Conservation (phyloP, 2,113 vertebrate genomes). For the Stictonetta naevosa region DNA sequence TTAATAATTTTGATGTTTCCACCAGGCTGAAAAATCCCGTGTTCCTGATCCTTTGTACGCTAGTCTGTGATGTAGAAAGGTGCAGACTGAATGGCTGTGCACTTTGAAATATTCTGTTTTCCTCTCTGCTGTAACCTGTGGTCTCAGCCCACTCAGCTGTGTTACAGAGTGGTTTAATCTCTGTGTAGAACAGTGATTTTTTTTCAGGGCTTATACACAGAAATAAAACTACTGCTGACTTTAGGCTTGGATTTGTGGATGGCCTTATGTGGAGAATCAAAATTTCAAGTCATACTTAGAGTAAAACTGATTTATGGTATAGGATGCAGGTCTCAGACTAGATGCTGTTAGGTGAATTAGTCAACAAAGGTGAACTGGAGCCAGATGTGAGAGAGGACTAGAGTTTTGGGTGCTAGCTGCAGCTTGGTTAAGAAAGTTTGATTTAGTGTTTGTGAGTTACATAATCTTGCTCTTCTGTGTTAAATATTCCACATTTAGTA, state of each 20-base stretch:
- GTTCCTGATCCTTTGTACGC: neutral
- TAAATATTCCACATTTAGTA: neutral
- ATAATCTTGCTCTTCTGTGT: neutral
- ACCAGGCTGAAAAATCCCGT: neutral
- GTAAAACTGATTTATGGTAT: neutral
- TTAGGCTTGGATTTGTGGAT: neutral
- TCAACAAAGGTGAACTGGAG: neutral
- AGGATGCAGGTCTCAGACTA: neutral
- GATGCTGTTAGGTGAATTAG: neutral
- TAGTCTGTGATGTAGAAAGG: neutral
- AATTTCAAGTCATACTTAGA: neutral
- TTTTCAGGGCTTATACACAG: neutral
- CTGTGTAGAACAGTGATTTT: neutral
- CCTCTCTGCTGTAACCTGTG: neutral
- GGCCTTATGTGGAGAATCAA: neutral
- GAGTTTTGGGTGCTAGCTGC: neutral
- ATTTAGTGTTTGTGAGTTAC: neutral
- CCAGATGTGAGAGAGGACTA: neutral
- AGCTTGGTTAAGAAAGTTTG: neutral
- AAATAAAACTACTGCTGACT: conserved; percentile 27
- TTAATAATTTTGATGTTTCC: neutral
- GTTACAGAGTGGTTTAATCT: neutral
- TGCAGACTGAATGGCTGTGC: neutral
- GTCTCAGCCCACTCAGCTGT: neutral
- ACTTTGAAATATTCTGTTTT: neutral